phyloP scores from a whole-genome alignment of 2,113 vertebrate genomes.

The Cavia porcellus region DNA sequence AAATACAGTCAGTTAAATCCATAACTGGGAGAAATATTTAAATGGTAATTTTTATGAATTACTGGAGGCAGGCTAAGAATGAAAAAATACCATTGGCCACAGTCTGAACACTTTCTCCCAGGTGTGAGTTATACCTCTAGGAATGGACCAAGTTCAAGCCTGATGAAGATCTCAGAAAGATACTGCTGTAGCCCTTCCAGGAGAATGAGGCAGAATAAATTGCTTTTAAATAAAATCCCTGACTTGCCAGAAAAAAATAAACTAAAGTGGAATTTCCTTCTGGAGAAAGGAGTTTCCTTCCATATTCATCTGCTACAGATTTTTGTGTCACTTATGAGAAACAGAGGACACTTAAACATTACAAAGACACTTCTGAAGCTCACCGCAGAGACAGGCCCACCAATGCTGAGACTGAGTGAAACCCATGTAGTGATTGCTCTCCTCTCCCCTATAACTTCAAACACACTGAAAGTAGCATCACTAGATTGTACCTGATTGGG shows the following conservation, averaged over 20 bases:
- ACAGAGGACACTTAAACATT: background rate
- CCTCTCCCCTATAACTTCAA: background rate
- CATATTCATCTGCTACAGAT: background rate
- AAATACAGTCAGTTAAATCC: background rate
- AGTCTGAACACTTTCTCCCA: background rate
- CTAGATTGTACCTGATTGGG: background rate
- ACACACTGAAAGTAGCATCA: background rate
- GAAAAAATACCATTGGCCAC: background rate
- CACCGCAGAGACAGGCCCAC: background rate
- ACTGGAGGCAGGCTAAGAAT: background rate
- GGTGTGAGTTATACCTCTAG: background rate
- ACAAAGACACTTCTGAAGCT: background rate
- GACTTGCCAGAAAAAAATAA: background rate
- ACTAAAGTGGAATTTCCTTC: background rate
- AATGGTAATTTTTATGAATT: background rate
- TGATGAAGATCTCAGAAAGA: background rate
- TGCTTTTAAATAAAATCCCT: background rate
- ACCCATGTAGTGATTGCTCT: background rate
- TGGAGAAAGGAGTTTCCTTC: background rate
- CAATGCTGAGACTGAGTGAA: background rate
- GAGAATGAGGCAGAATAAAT: background rate
- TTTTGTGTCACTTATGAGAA: background rate
- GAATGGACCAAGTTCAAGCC: background rate
- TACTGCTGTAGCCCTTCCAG: background rate
- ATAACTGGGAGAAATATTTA: background rate